A percentile compares a stretch with the other conserved stretches of the same genome.
These are phyloP conservation scores for Phorcus lineatus DNA, from an alignment of 2,888 invertebrate genomes.

Conservation along the genomic window DNA sequence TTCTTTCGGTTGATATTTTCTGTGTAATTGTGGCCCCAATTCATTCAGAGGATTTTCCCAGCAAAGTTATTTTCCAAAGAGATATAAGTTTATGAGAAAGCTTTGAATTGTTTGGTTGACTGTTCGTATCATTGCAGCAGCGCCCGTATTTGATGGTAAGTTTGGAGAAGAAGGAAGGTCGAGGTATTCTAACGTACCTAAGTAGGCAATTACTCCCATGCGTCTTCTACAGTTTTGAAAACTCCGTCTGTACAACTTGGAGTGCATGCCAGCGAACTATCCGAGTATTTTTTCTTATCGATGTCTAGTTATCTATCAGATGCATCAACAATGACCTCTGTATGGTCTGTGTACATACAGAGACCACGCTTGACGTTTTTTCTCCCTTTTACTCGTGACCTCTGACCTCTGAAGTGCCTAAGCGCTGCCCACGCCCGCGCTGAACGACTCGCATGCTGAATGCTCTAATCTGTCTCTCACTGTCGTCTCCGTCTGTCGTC, in stretches of 20 bases:
- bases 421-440: conserved; percentile 16
- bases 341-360: not conserved
- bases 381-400: conserved; percentile 21
- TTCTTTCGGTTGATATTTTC: not conserved
- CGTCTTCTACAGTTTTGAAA: conserved; percentile 22
- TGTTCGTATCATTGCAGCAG: conserved; percentile 30
- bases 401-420: conserved; percentile 13
- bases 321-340: conserved; percentile 19
- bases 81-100: not conserved
- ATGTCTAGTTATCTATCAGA: conserved; percentile 22
- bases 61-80: not conserved
- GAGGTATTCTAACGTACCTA: conserved; percentile 18
- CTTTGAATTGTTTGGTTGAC: conserved; percentile 30
- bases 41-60: not conserved
- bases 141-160: conserved; percentile 49
- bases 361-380: conserved; percentile 19
- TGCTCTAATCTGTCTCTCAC: conserved; percentile 7
- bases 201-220: conserved; percentile 22
- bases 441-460: conserved; percentile 17
- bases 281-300: conserved; percentile 24
- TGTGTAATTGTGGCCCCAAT: not conserved
- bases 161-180: conserved; percentile 23
- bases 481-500: conserved; percentile 17
- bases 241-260: conserved; percentile 19
- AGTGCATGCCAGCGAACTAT: conserved; percentile 25